Conservation (phyloP, 2,888 invertebrate species). For the Drosophila prolongata region DNA sequence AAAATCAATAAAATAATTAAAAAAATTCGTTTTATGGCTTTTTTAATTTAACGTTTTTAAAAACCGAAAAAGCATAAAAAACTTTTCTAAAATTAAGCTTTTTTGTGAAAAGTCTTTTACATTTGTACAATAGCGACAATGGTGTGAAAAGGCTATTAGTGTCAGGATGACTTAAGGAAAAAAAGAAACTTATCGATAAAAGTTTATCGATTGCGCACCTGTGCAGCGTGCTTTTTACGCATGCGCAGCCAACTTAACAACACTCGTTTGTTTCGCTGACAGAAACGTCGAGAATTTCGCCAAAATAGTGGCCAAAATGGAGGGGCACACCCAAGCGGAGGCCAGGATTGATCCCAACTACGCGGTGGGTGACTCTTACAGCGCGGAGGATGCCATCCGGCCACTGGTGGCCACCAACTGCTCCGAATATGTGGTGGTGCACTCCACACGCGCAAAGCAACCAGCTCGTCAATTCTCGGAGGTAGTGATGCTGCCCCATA, state of each 20-base stretch:
- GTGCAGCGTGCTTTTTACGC: background rate
- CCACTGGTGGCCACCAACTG: constrained; percentile 53
- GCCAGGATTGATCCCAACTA: background rate
- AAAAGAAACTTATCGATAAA: background rate
- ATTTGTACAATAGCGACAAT: no score
- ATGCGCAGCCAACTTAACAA: background rate
- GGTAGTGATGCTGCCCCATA: constrained; percentile 48
- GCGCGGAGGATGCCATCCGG: background rate
- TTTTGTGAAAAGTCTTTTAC: no score
- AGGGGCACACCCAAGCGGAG: background rate
- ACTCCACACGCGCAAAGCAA: constrained; percentile 11
- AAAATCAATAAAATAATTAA: no score
- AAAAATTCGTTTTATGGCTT: no score
- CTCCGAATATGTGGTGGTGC: constrained; percentile 54
- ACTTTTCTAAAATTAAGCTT: no score
- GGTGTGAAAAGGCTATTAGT: background rate
- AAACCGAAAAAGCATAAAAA: no score
- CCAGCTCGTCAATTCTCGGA: constrained; percentile 46
- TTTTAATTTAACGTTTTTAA: no score
- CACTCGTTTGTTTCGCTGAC: background rate
- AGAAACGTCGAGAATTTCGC: background rate
- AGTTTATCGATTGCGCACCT: background rate
- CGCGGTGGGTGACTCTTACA: background rate
- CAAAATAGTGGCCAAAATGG: background rate
- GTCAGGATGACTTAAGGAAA: background rate